Base-by-base conservation (phyloP, 2,113 vertebrate species). In the Lamprotornis superbus region DNA sequence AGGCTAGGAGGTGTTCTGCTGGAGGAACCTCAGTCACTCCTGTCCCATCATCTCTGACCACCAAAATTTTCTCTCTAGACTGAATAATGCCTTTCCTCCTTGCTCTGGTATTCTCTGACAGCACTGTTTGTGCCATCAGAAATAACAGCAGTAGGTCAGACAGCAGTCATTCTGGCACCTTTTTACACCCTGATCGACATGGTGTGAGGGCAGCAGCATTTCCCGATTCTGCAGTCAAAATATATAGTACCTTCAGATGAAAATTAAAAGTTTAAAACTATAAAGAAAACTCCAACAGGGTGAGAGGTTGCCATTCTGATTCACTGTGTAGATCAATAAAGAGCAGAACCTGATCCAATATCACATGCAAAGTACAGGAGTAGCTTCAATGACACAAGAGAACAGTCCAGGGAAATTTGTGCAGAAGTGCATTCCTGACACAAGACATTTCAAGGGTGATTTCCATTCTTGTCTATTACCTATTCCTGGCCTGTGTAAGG, bases 161-260 rank as follows among this genome's bases (percentile, higher is more conserved):
- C 33, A 73, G 33, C 59, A 86, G 53, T 73, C 8, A 1, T 27
- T 24, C 30, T 10, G 21, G 33, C 15, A 47, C 39, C 33, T 63
- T 74, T 40, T 59, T 42, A 65, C 19, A 67, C 35, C 57, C 49
- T 31, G 53, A 40, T 19, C 0, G 0, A 53, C 55, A 33, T 0
- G 0, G 25, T 5, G 4, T 21, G 46, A 64, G 42, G 46, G n/a
- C 13, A 57, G 9, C 39, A 87, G 50, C 22, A 28, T 15, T 69
- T 57, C n/a, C 55, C 22, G 6, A 10, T 39, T 4, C 88, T 55
- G 15, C 71, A 87, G 27, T 21, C 2, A 2, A 63, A 85, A 46
- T 69, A 56, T n/a, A 73, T 44, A 47, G 9, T 25, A 35, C 23
- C 25, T 77, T 69, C 35, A 86, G 20, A 21, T 24, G 33, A n/a